These are phyloP conservation scores for Lacanobia oleracea DNA, from an alignment of 2,888 invertebrate species.

Conservation along the genomic window DNA sequence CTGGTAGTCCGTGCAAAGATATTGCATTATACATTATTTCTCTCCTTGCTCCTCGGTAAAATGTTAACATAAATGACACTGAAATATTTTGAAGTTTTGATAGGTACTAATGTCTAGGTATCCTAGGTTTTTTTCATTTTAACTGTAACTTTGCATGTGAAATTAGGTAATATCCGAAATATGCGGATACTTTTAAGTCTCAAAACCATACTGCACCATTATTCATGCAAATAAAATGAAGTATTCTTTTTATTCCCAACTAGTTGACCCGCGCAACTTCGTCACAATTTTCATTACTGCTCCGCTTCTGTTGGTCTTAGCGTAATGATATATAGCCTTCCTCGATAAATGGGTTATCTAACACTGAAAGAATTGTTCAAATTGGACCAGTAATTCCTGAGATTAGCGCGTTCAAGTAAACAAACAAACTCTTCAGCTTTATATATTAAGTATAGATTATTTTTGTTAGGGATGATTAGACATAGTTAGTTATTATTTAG, in stretches of 20 bases:
- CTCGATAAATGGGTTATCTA: too few species aligned
- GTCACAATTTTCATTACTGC: too few species aligned
- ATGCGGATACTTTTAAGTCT: background rate
- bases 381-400: too few species aligned
- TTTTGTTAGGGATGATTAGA: too few species aligned
- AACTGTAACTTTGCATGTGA: background rate
- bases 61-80: background rate
- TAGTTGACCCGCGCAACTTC: too few species aligned
- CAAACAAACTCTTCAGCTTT: too few species aligned
- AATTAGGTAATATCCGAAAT: background rate
- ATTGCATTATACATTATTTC: background rate
- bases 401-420: too few species aligned
- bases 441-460: too few species aligned
- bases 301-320: too few species aligned
- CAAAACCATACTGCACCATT: background rate
- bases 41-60: background rate
- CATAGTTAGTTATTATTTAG: too few species aligned
- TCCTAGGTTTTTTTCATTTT: background rate
- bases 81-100: background rate
- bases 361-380: too few species aligned
- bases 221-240: background rate
- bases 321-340: too few species aligned
- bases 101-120: background rate
- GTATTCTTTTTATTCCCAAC: background rate
- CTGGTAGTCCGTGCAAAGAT: conserved; percentile 12